These are phyloP conservation scores for Agrotis clavis DNA, from an alignment of 2,888 invertebrate species.

Conservation along the genomic window DNA sequence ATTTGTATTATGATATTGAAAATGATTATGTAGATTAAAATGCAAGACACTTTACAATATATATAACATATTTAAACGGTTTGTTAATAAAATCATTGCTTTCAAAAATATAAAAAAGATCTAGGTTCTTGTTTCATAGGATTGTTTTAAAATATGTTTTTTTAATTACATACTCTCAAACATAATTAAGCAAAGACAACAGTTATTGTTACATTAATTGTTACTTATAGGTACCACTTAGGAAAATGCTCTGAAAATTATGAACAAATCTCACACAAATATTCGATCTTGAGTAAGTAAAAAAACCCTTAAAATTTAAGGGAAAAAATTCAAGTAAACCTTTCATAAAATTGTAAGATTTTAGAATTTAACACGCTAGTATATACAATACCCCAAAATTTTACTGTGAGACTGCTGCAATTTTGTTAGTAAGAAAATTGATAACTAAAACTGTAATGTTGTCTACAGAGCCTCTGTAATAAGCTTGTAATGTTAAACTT, in stretches of 20 bases:
- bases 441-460: slow-evolving; percentile 98
- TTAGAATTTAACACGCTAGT: slow-evolving; percentile 46
- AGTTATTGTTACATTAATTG: slow-evolving; percentile 48
- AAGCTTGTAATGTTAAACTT: slow-evolving; percentile 97
- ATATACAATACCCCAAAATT: slow-evolving; percentile 28
- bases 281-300: slow-evolving; percentile 44
- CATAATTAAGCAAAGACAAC: slow-evolving; percentile 49
- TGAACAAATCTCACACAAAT: slow-evolving; percentile 24
- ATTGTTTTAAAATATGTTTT: slow-evolving; percentile 19
- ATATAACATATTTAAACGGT: slow-evolving; percentile 18
- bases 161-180: slow-evolving; percentile 8
- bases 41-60: slow-evolving; percentile 44
- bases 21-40: slow-evolving; percentile 42
- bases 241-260: slow-evolving; percentile 38
- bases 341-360: slow-evolving; percentile 59
- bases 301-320: slow-evolving; percentile 47
- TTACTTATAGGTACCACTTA: slow-evolving; percentile 47
- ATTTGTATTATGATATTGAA: slow-evolving; percentile 1
- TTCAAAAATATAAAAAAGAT: slow-evolving; percentile 6
- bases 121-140: slow-evolving; percentile 11
- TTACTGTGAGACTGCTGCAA: slow-evolving; percentile 73
- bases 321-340: slow-evolving; percentile 43
- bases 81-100: slow-evolving; percentile 8
- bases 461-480: slow-evolving; percentile 97
- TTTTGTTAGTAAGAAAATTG: slow-evolving; percentile 92